These are phyloP conservation scores for Alauda arvensis DNA, from an alignment of 2,797 vertebrate genomes.

Conservation along the genomic window DNA sequence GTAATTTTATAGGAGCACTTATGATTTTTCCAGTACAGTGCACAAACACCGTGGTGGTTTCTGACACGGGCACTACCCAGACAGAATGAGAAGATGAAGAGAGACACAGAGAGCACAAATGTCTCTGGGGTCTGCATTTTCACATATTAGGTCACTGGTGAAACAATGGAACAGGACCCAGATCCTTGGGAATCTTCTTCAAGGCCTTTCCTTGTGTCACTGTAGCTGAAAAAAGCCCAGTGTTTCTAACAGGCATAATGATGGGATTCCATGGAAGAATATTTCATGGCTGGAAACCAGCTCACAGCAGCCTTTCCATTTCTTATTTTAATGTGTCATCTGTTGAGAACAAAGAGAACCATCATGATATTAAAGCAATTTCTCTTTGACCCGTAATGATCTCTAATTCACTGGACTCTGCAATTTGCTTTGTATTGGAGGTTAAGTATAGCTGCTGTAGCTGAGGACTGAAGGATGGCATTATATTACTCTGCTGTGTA, in stretches of 20 bases:
- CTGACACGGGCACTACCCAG: not conserved
- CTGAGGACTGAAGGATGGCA: not conserved
- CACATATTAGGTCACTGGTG: not conserved
- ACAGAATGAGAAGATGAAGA: not conserved
- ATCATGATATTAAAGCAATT: slow-evolving; percentile 33
- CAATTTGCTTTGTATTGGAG: slow-evolving; percentile 20
- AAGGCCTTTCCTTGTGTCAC: not conserved
- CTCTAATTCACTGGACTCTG: slow-evolving; percentile 29
- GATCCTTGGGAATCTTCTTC: not conserved
- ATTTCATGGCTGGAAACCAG: not conserved
- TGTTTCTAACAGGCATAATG: not conserved
- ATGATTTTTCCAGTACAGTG: not conserved
- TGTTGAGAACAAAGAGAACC: slow-evolving; percentile 29
- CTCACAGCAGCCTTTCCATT: slow-evolving; percentile 4
- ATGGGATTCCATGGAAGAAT: not conserved
- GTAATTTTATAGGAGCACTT: not conserved
- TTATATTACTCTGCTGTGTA: not conserved
- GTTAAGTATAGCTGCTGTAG: not conserved
- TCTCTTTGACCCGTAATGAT: slow-evolving; percentile 26
- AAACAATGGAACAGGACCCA: not conserved
- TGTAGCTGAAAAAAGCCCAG: not conserved
- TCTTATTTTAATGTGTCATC: slow-evolving; percentile 15
- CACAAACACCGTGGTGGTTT: not conserved
- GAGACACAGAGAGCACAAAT: not conserved
- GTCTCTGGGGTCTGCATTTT: not conserved